Evolutionary conservation across 2,888 invertebrate species (phyloP).

Genomic region (Cancer borealis): DNA sequence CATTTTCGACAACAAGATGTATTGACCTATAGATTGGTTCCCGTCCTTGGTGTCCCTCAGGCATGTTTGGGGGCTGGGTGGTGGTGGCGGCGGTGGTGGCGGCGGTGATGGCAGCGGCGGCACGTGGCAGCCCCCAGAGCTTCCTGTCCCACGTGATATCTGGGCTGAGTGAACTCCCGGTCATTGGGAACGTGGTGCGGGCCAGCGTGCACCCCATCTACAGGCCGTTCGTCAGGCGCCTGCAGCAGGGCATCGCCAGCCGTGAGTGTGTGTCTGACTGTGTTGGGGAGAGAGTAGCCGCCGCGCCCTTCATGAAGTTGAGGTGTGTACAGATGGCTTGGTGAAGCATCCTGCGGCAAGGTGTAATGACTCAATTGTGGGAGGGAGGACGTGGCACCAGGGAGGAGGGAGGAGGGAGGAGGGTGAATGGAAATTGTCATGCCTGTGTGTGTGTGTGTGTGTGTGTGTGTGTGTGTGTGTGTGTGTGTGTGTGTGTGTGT

Average conservation of each 20-base stretch:
- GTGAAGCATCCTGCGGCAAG: too few species aligned
- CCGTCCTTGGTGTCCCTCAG: too few species aligned
- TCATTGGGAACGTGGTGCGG: slow-evolving; percentile 75
- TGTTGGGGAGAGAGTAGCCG: too few species aligned
- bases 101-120: background rate
- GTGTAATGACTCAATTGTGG: too few species aligned
- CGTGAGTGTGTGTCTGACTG: slow-evolving; percentile 42
- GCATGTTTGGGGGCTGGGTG: background rate
- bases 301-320: too few species aligned
- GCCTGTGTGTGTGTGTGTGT: background rate
- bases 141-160: slow-evolving; percentile 51
- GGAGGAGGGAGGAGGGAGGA: too few species aligned
- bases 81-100: background rate
- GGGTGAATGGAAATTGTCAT: too few species aligned
- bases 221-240: slow-evolving; percentile 70
- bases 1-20: too few species aligned
- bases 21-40: too few species aligned
- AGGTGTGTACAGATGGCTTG: too few species aligned
- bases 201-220: slow-evolving; percentile 75
- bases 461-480: background rate
- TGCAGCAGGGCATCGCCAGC: slow-evolving; percentile 54
- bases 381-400: too few species aligned
- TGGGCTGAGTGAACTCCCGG: slow-evolving; percentile 60
- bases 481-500: background rate
- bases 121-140: background rate